These are phyloP conservation scores for Perizoma affinitatum DNA, from an alignment of 2,888 invertebrate genomes.

Conservation along the genomic window DNA sequence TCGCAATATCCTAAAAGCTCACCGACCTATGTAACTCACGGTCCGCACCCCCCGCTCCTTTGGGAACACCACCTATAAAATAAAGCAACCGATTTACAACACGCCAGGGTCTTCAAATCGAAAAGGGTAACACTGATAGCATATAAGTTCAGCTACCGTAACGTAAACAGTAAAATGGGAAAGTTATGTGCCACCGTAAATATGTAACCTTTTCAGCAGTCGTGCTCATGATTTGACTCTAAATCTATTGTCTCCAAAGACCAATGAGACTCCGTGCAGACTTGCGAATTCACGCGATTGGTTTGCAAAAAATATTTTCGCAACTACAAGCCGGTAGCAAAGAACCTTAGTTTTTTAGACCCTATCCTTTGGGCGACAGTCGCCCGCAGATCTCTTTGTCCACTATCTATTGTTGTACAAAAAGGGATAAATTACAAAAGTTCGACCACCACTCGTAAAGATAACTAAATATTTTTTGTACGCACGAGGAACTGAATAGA, in stretches of 20 bases:
- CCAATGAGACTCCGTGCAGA: slow-evolving; percentile 64
- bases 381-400: slow-evolving; percentile 69
- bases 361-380: slow-evolving; percentile 57
- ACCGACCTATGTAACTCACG: slow-evolving; percentile 60
- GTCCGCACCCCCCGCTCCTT: slow-evolving; percentile 58
- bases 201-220: slow-evolving; percentile 46
- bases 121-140: slow-evolving; percentile 76
- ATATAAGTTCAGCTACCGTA: slow-evolving; percentile 64
- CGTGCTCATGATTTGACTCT: slow-evolving; percentile 35
- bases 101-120: slow-evolving; percentile 71
- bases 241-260: slow-evolving; percentile 66
- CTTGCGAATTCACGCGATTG: slow-evolving; percentile 69
- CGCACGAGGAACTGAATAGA: slow-evolving; percentile 69
- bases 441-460: slow-evolving; percentile 74
- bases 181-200: slow-evolving; percentile 60
- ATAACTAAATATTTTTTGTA: slow-evolving; percentile 73
- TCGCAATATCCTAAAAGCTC: slow-evolving; percentile 76
- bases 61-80: slow-evolving; percentile 79
- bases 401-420: slow-evolving; percentile 70
- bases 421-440: slow-evolving; percentile 79
- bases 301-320: slow-evolving; percentile 81
- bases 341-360: slow-evolving; percentile 62
- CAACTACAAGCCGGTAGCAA: slow-evolving; percentile 69
- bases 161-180: slow-evolving; percentile 51
- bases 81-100: slow-evolving; percentile 82